Conservation (phyloP, 2,113 vertebrate species). For the Brachypteracias leptosomus region DNA sequence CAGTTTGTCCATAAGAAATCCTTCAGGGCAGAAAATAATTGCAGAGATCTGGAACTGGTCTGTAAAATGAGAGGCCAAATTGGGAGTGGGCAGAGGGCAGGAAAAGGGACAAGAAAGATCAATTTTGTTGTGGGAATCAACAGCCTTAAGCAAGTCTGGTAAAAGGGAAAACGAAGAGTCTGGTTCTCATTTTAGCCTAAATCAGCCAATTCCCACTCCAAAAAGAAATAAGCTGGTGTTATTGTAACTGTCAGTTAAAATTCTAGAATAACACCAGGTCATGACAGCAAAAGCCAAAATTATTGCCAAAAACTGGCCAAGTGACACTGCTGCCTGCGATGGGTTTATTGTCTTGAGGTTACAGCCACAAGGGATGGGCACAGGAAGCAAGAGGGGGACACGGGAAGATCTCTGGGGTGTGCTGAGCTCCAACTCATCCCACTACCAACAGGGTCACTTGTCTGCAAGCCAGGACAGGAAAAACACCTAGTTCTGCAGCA, state of each 20-base stretch:
- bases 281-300: not conserved
- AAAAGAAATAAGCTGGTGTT: not conserved
- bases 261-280: not conserved
- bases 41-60: not conserved
- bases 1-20: not conserved
- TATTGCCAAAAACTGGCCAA: not conserved
- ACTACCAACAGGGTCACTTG: rapidly evolving
- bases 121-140: not conserved
- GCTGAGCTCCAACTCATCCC: not conserved
- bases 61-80: not conserved
- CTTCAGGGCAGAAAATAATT: not conserved
- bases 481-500: not conserved
- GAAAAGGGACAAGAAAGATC: not conserved
- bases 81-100: not conserved
- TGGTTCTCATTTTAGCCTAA: not conserved
- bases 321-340: not conserved
- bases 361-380: not conserved
- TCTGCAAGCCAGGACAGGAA: not conserved
- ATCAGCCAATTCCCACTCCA: not conserved
- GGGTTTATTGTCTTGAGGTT: not conserved
- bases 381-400: not conserved
- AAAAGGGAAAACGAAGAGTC: not conserved
- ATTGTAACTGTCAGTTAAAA: not conserved
- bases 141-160: not conserved
- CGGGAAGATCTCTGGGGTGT: not conserved